phyloP scores from a whole-genome alignment of 2,797 vertebrate genomes.

The Darevskia mixta region DNA sequence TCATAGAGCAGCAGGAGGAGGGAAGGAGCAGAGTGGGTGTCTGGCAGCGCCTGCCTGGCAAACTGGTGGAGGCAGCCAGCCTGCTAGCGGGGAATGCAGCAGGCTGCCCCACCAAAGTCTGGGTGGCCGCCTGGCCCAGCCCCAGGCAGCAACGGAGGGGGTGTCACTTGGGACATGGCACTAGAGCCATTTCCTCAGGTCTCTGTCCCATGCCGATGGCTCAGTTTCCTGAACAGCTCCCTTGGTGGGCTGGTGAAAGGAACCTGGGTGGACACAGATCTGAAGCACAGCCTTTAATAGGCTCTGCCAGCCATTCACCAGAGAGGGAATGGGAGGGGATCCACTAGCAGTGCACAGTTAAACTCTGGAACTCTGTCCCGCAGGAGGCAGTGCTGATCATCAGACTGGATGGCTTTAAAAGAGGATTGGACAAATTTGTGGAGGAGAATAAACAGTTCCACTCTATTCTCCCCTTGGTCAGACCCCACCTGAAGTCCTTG shows the following conservation, averaged over 20 bases:
- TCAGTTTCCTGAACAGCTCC: neutral
- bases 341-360: no score
- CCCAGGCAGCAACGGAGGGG: neutral
- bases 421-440: no score
- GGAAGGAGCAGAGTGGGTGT: conserved; percentile 42
- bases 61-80: conserved; percentile 11
- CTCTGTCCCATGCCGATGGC: neutral
- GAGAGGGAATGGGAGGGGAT: neutral
- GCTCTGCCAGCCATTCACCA: neutral
- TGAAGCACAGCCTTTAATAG: neutral
- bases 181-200: neutral
- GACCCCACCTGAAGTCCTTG: no score
- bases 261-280: no score
- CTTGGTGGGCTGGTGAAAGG: neutral
- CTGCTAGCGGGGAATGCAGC: no score
- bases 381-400: no score
- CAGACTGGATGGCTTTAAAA: no score
- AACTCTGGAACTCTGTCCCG: no score
- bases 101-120: conserved; percentile 45
- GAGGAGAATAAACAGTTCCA: no score
- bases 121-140: neutral
- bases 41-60: conserved; percentile 68
- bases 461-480: no score
- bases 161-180: neutral
- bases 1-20: conserved; percentile 22